Percentiles rank a stretch among this genome's conserved stretches.
These are phyloP conservation scores for Limnephilus auricula DNA, from an alignment of 2,888 invertebrate species.

Conservation along the genomic window DNA sequence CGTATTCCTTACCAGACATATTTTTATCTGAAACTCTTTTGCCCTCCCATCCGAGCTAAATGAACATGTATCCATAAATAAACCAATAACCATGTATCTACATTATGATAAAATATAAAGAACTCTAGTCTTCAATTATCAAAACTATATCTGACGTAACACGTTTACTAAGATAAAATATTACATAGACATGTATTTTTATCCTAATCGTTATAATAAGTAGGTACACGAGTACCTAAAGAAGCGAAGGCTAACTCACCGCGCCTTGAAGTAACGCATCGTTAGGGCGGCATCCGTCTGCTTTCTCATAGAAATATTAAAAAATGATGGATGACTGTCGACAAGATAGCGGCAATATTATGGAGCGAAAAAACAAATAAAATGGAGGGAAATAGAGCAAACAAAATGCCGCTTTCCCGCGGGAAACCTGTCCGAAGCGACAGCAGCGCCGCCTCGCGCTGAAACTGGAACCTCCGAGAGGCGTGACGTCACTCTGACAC, in stretches of 20 bases:
- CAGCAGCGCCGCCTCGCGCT: slow-evolving; percentile 17
- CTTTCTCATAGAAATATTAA: slow-evolving; percentile 62
- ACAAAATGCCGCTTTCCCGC: slow-evolving; percentile 56
- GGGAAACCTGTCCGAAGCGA: slow-evolving; percentile 10
- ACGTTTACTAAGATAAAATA: neutral
- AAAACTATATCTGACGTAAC: neutral
- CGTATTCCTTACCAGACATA: neutral
- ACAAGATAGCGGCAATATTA: slow-evolving; percentile 53
- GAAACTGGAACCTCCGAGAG: slow-evolving; percentile 15
- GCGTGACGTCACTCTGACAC: slow-evolving; percentile 58
- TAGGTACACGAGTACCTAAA: neutral
- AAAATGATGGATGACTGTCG: slow-evolving; percentile 65
- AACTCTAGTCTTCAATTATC: neutral
- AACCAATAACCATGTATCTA: too few species aligned
- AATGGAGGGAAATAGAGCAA: slow-evolving; percentile 58
- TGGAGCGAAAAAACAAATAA: slow-evolving; percentile 59
- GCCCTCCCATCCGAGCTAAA: neutral
- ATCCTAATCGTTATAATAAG: neutral
- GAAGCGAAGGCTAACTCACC: neutral
- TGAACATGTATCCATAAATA: neutral
- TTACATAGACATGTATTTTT: neutral
- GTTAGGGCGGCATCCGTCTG: slow-evolving; percentile 56
- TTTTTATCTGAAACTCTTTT: neutral
- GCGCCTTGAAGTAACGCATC: slow-evolving; percentile 54
- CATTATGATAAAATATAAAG: neutral